These are phyloP conservation scores for Danionella dracula DNA, from an alignment of 2,797 vertebrate species.

Conservation along the genomic window DNA sequence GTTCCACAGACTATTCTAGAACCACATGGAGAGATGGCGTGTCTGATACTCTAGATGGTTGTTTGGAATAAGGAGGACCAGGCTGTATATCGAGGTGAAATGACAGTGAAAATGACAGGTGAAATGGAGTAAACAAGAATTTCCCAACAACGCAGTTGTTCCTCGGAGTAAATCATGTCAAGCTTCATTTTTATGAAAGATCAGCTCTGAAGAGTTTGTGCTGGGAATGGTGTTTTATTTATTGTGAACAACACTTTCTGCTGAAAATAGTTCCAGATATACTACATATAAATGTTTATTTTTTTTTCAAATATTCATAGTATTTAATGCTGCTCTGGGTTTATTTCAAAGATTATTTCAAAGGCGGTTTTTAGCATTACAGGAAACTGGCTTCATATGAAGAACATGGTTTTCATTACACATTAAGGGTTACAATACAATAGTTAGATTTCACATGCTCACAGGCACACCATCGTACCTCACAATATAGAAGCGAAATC, in stretches of 20 bases:
- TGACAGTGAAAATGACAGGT: not conserved
- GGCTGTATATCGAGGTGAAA: constrained; percentile 18
- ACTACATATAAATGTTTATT: too few species aligned
- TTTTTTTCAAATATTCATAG: too few species aligned
- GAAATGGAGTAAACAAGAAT: constrained; percentile 9
- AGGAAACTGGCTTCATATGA: too few species aligned
- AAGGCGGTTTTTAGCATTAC: too few species aligned
- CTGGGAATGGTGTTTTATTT: not conserved
- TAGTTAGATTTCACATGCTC: too few species aligned
- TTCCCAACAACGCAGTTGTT: not conserved
- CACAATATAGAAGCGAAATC: too few species aligned
- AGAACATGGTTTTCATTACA: too few species aligned
- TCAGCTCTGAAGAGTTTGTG: not conserved
- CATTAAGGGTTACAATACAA: too few species aligned
- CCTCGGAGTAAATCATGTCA: constrained; percentile 4
- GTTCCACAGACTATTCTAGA: constrained; percentile 20
- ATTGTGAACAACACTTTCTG: not conserved
- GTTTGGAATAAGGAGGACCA: not conserved
- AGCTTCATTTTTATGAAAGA: constrained; percentile 6
- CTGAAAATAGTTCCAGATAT: not conserved
- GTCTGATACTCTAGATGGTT: constrained; percentile 1
- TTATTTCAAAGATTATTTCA: too few species aligned
- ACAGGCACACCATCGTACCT: too few species aligned
- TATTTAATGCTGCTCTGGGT: too few species aligned
- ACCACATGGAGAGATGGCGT: constrained; percentile 11